Evolutionary conservation across 2,797 vertebrate genomes (phyloP).

Genomic region (Lagorchestes hirsutus): DNA sequence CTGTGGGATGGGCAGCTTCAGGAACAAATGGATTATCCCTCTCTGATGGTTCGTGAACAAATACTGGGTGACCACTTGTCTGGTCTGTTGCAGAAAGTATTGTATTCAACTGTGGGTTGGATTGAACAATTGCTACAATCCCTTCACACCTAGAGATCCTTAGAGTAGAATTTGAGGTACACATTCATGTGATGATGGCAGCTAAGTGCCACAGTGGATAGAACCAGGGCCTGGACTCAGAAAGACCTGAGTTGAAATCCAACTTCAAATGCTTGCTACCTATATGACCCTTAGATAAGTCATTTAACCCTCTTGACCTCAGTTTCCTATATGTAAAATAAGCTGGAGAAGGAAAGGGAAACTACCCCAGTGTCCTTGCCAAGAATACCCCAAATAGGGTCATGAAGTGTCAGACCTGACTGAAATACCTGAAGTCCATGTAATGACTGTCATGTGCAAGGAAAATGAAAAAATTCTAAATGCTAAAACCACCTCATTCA

Average conservation of each 20-base stretch:
- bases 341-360: background rate
- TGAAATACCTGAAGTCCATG: background rate
- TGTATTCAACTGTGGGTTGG: no score
- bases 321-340: background rate
- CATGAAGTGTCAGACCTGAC: background rate
- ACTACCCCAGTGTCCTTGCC: background rate
- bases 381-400: background rate
- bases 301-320: no score
- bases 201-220: no score
- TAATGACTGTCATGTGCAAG: background rate
- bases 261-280: background rate
- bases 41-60: no score
- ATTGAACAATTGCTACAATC: no score
- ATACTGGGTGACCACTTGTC: no score
- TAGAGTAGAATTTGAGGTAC: no score
- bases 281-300: background rate
- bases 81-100: no score
- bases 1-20: no score
- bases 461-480: background rate
- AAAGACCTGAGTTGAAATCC: background rate
- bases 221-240: background rate
- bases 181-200: no score
- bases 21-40: no score
- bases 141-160: no score
- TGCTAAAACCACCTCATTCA: background rate